Base-by-base conservation (phyloP, 2,113 vertebrate species). In the Podarcis muralis region DNA sequence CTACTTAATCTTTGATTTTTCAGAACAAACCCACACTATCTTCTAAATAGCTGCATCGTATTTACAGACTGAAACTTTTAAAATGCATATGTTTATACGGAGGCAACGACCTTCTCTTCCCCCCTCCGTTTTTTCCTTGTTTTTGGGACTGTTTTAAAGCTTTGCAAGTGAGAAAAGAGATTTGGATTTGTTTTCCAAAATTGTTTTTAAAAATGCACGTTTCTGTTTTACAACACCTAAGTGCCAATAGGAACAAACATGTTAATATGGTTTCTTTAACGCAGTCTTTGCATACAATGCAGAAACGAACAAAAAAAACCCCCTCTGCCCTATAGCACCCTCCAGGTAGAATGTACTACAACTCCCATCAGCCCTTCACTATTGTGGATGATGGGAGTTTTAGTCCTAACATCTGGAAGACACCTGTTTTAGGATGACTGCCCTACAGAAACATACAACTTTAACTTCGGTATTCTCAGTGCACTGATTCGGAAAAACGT, bases 1-100 rank as follows among this genome's bases (percentile, higher is more conserved):
- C 5, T 90, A n/a, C 30, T 92, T 76, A 86, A 85, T 89, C 83
- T 95, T 96, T 6, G 93, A 87, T 88, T 95, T 92, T 89, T 87
- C 90, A 93, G 92, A 80, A 79, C 82, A 93, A 82, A 84, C 83
- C 62, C 81, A 71, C 92, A 57, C 4, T 13, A 88, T 85, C 91
- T 78, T n/a, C 22, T 93, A 91, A 11, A 78, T 40, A 78, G 62
- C 5, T 66, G 13, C 37, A 30, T 27, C 6, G 8, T 40, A 59
- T 76, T 90, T 77, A 82, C 65, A 72, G 15, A 85, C 82, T 87
- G 87, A 66, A 71, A 35, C 1, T n/a, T 30, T 71, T 71, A 6
- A 32, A 69, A 37, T 43, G 25, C 35, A 71, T 48, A 27, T 68
- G 12, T 43, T 68, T 62, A 68, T 16, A 62, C 22, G 27, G 35